phyloP scores from a whole-genome alignment of 2,888 invertebrate genomes.

The Apotomis betuletana region DNA sequence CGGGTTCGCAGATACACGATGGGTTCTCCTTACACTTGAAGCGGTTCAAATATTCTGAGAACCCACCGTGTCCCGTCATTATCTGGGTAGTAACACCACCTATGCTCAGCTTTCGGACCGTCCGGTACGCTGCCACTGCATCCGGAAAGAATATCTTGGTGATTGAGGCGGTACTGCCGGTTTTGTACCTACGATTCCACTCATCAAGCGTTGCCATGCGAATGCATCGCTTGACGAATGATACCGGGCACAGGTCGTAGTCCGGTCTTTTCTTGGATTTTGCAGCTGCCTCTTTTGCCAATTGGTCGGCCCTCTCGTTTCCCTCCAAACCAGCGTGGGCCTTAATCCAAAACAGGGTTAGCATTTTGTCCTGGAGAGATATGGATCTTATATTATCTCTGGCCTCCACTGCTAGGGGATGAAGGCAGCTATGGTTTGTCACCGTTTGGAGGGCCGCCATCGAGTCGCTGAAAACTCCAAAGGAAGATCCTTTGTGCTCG shows the following conservation, averaged over 20 bases:
- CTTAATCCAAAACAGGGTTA: not conserved
- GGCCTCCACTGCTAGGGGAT: constrained; percentile 34
- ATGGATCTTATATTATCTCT: constrained; percentile 13
- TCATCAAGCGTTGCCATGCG: not conserved
- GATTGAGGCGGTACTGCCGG: not conserved
- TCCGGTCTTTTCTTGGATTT: not conserved
- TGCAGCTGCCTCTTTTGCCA: not conserved
- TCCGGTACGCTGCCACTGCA: constrained; percentile 4
- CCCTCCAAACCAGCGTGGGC: constrained; percentile 27
- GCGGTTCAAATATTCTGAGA: not conserved
- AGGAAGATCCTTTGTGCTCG: too few relatives aligned
- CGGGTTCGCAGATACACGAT: not conserved
- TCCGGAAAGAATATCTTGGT: constrained; percentile 24
- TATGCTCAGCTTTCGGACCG: constrained; percentile 2
- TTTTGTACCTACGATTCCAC: constrained; percentile 17
- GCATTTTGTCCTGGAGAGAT: constrained; percentile 14
- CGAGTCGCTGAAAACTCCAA: constrained; percentile 35
- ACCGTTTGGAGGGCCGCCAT: constrained; percentile 32
- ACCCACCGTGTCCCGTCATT: constrained; percentile 3
- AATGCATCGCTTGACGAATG: not conserved
- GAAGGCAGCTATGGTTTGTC: constrained; percentile 8
- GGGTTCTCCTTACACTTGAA: constrained; percentile 4
- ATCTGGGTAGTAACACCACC: not conserved
- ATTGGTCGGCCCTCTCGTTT: constrained; percentile 35
- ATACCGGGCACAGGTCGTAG: constrained; percentile 9